These are phyloP conservation scores for Drosophila subquinaria DNA, from an alignment of 2,888 invertebrate genomes.

Conservation along the genomic window DNA sequence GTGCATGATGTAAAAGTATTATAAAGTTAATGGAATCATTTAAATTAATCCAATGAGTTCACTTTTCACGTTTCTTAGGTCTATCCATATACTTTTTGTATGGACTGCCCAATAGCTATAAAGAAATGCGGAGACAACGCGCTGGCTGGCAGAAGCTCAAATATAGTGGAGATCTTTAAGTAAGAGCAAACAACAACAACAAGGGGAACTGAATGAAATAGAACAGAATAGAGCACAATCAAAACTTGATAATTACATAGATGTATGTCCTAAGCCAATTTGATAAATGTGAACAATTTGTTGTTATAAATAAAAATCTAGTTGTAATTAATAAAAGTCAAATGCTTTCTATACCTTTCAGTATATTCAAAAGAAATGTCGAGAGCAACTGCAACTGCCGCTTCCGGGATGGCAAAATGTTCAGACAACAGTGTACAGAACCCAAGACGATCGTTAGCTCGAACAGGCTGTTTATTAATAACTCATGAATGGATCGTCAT, in stretches of 20 bases:
- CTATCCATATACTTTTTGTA: constrained; percentile 90
- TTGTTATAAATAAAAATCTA: constrained; percentile 77
- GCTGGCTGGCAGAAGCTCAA: constrained; percentile 84
- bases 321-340: constrained; percentile 77
- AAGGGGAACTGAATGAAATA: constrained; percentile 1
- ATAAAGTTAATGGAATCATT: constrained; percentile 33
- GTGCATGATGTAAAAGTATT: constrained; percentile 42
- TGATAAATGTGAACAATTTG: constrained; percentile 77
- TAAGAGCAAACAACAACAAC: constrained; percentile 7
- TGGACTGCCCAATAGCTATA: constrained; percentile 87
- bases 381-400: constrained; percentile 65
- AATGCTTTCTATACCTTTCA: constrained; percentile 48
- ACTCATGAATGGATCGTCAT: constrained; percentile 70
- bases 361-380: constrained; percentile 52
- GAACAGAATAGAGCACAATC: constrained; percentile 31
- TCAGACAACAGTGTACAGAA: constrained; percentile 1
- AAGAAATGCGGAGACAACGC: constrained; percentile 79
- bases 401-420: constrained; percentile 57
- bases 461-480: constrained; percentile 66
- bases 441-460: constrained; percentile 59
- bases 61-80: constrained; percentile 86
- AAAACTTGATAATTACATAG: constrained; percentile 47
- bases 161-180: constrained; percentile 74
- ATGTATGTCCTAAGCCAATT: constrained; percentile 63
- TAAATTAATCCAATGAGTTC: constrained; percentile 37